A percentile compares a stretch with the other conserved stretches of the same genome.
Conservation (phyloP, 2,113 vertebrate genomes). For the Arothron firmamentum region DNA sequence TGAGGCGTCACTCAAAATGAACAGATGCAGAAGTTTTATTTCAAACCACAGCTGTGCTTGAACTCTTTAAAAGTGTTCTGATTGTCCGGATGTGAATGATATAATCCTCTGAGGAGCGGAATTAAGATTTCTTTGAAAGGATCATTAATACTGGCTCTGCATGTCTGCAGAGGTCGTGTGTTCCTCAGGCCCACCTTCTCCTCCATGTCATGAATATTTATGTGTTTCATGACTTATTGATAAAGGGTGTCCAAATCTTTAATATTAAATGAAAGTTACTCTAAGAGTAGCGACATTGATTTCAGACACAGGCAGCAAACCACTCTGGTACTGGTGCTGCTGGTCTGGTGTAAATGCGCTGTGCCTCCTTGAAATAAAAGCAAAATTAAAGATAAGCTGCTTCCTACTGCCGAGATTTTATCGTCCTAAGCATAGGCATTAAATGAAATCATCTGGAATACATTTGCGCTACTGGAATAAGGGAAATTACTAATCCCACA, state of each 20-base stretch:
- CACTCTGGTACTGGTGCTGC: conserved; percentile 15
- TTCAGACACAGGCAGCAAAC: conserved; percentile 46
- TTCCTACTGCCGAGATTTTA: conserved; percentile 14
- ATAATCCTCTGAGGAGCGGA: not conserved
- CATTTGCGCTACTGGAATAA: not conserved
- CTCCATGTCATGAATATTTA: conserved; percentile 43
- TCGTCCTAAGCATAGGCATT: conserved; percentile 2
- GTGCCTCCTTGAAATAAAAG: conserved; percentile 41
- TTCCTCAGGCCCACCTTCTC: not conserved
- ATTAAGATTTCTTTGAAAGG: not conserved
- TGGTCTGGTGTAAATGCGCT: conserved; percentile 31
- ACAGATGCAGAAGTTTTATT: too few species aligned
- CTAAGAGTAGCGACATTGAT: conserved; percentile 48
- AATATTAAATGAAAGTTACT: conserved; percentile 69
- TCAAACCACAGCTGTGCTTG: too few species aligned
- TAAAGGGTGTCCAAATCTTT: conserved; percentile 51
- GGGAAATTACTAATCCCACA: not conserved
- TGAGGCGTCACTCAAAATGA: too few species aligned
- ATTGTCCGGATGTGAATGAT: not conserved
- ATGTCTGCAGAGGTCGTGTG: not conserved
- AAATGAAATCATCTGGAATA: not conserved
- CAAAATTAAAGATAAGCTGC: conserved; percentile 44
- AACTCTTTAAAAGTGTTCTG: not conserved
- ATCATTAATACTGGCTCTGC: not conserved
- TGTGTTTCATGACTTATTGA: conserved; percentile 57